Base-by-base conservation (phyloP, 1,140 invertebrate genomes). In the Drosophila orena region DNA sequence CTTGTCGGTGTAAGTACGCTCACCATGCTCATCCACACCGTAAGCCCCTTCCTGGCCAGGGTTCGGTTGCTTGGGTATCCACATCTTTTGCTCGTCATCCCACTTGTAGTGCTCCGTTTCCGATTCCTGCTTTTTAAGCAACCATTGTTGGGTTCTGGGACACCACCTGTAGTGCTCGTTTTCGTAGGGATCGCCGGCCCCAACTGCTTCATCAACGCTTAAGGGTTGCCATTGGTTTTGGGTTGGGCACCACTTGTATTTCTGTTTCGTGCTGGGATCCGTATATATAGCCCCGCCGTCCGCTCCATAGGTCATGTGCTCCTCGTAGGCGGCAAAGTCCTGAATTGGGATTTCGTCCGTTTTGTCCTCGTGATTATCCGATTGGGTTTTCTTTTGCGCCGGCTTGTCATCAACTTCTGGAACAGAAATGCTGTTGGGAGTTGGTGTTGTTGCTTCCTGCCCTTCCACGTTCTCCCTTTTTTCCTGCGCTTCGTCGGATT, bases 1-100 rank as follows among this genome's bases (percentile, higher is more conserved):
- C 64, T 95, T 93, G 93, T 99, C 98, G 14, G 95, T 96, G 75
- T 97, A 98, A 5, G 95, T 96, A 76, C 96, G 96, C 37, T 95
- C 95, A 77, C 96, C 95, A 90, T 96, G 94, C 92, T 97, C 95
- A 93, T 95, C 96, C 14, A 91, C 54, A 50, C 95, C 95, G 91
- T 96, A 96, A 34, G 93, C 93, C 43, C 92, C 86, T 66, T 93
- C 93, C 58, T 90, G 86, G 11, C 88, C 83, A 11, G 88, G 47
- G 17, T 65, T 47, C n/a, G 34, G 44, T 12, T 64, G 69, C 54
- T 77, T 83, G 56, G 85, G 84, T 58, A 81, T 44, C 83, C 92
- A 91, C 70, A 60, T 81, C 40, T 92, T 92, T 56, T 78, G 92
- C 73, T 79, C 90, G 17, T 68, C 92, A 83, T 77, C 90, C 91